Conservation (phyloP, 1,140 invertebrate species). For the Drosophila aff. region DNA sequence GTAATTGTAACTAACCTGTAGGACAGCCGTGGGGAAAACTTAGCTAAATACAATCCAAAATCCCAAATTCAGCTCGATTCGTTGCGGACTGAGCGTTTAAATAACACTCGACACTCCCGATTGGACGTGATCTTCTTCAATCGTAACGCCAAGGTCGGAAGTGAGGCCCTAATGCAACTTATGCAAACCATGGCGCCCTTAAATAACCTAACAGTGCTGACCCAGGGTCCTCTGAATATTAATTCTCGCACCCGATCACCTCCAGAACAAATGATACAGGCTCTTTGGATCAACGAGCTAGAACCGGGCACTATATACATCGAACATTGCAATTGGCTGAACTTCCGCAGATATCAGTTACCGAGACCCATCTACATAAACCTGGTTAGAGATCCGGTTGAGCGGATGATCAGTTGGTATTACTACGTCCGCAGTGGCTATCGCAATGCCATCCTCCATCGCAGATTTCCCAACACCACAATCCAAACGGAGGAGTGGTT, state of each 20-base stretch:
- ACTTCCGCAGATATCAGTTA: conserved; percentile 86
- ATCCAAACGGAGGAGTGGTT: conserved; percentile 93
- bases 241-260: conserved; percentile 9
- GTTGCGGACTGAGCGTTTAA: conserved; percentile 86
- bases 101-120: conserved; percentile 90
- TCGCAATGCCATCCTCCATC: conserved; percentile 93
- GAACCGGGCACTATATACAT: conserved; percentile 65
- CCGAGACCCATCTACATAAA: conserved; percentile 95
- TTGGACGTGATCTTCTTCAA: conserved; percentile 90
- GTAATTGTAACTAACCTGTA: conserved; percentile 46
- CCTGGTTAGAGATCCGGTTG: conserved; percentile 94
- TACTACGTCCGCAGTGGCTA: conserved; percentile 93
- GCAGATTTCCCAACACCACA: conserved; percentile 92
- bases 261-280: conserved; percentile 35
- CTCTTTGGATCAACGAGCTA: conserved; percentile 43
- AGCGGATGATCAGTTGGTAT: conserved; percentile 95
- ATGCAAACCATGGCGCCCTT: conserved; percentile 88
- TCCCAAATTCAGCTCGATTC: conserved; percentile 25
- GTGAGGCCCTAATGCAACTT: conserved; percentile 94
- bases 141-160: conserved; percentile 94
- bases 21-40: not conserved
- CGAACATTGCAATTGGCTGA: conserved; percentile 86
- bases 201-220: conserved; percentile 50
- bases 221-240: conserved; percentile 12
- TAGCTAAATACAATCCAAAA: not conserved